Evolutionary conservation across 2,113 vertebrate species (phyloP), one percentile per base, ranked within the genome.

Genomic region (Ptilorrhoa leucosticta): DNA sequence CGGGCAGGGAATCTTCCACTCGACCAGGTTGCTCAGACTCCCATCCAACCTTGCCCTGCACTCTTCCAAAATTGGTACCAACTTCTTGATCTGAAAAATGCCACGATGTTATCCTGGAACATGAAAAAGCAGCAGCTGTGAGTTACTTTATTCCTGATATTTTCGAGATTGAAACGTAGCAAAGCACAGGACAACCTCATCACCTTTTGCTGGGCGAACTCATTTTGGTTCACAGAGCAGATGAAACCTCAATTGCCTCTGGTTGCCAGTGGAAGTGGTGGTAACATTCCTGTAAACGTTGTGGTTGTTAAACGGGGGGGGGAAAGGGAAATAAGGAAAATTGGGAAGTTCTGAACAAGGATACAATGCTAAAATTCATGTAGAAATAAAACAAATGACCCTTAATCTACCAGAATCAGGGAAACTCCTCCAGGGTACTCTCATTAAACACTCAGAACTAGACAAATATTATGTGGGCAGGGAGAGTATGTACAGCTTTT

Each of bases 351-450:
- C 30, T 63, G 56, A 47, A 73, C 33, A 65, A 77, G 26, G 21
- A 53, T 23, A 27, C 5, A 0, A 0, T 31, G 47, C 21, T 57
- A 42, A 83, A 73, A 63, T 23, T 63, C 42, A 13, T 6, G 8
- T 37, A 39, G 76, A 47, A 81, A 75, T 73, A 64, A 94, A 91
- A 58, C 8, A 17, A 37, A 68, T 22, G 77, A 87, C 23, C 31
- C 37, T 91, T 71, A 44, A 56, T 64, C 35, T 78, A 21, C 24
- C 37, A 42, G 40, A 56, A 78, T 37, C 56, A 87, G 44, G 54
- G 35, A 87, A 94, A 91, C 11, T 87, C 60, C 69, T 89, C 44
- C 77, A 57, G 60, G 51, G 37, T 56, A 30, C 19, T 71, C 60
- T 68, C 60, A 20, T 40, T 27, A 58, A 83, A 63, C 23, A 22